Evolutionary conservation across 2,888 invertebrate species (phyloP).

Genomic region (Ochropacha duplaris): DNA sequence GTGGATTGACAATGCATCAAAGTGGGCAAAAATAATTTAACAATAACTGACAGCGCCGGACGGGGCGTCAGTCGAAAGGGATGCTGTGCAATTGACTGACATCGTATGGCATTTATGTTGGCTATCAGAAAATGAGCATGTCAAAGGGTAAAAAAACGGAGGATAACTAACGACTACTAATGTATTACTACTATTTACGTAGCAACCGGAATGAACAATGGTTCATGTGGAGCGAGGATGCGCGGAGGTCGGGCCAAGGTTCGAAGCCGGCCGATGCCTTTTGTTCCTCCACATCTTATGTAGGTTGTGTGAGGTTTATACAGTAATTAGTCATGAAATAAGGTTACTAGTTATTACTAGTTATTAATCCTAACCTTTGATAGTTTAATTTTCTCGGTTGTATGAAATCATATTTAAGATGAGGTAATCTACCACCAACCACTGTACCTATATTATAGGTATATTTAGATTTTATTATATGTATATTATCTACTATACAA

Average conservation of each 20-base stretch:
- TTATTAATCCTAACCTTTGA: neutral
- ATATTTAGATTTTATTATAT: too few relatives aligned
- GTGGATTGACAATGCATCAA: too few relatives aligned
- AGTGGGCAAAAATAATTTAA: too few relatives aligned
- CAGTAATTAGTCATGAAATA: neutral
- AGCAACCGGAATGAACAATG: slow-evolving; percentile 42
- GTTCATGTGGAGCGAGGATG: slow-evolving; percentile 78
- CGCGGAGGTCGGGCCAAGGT: slow-evolving; percentile 77
- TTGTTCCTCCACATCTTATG: slow-evolving; percentile 56
- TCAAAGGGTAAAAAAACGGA: neutral
- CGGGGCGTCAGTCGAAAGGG: too few relatives aligned
- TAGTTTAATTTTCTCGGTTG: neutral
- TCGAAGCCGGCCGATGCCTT: slow-evolving; percentile 58
- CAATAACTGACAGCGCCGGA: too few relatives aligned
- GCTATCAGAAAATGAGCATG: too few relatives aligned
- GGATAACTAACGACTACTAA: neutral
- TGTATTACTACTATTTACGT: neutral
- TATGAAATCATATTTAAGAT: neutral
- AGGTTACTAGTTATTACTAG: neutral
- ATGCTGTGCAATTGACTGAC: too few relatives aligned
- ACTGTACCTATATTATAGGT: too few relatives aligned
- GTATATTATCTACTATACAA: too few relatives aligned
- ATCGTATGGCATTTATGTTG: too few relatives aligned
- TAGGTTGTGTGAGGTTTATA: slow-evolving; percentile 27
- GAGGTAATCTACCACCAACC: neutral